Evolutionary conservation across 1,140 invertebrate genomes (phyloP), one percentile per base, ranked within the genome.

Genomic region (Zelostemma sp.): DNA sequence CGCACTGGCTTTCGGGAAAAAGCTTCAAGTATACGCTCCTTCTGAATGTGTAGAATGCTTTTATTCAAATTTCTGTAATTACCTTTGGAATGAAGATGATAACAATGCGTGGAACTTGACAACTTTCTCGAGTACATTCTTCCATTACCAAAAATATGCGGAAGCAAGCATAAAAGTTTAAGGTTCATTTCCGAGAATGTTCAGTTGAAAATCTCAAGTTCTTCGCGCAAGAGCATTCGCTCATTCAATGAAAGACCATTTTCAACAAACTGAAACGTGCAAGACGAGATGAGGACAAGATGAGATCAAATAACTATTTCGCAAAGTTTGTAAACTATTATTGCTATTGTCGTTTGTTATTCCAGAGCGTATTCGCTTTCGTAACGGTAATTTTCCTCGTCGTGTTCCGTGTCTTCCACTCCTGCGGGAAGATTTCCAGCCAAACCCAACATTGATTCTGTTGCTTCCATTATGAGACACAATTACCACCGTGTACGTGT

Each of bases 31-130:
- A n/a, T n/a, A n/a, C 11, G 17, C 21, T 17, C 11, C 16, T 21
- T 21, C 45, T 43, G 41, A 47, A 47, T 47, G 45, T 18, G 14
- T 21, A 11, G 41, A 45, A 17, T 6, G 18, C 18, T 17, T 47
- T 47, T 47, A 47, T 47, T 21, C 21, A 47, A 47, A 47, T 45
- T 47, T 6, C 45, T 12, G 6, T 47, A 47, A 47, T 47, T 47
- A 21, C 45, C 45, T 19, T 21, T 47, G 11, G 14, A 47, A 47
- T 47, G 45, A 43, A 43, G 41, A 43, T 43, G 41, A 17, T 43
- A 43, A 43, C 41, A 14, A 43, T 43, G 38, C 38, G 41, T 43
- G 6, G 41, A 43, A 43, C 41, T 14, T 14, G 6, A 14, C 14
- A 16, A 3, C 14, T 14, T 9, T 15, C 14, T 9, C 18, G 41